These are phyloP conservation scores for Crossaster papposus DNA, from an alignment of 53 echinoderm and acorn worm species.

Conservation along the genomic window DNA sequence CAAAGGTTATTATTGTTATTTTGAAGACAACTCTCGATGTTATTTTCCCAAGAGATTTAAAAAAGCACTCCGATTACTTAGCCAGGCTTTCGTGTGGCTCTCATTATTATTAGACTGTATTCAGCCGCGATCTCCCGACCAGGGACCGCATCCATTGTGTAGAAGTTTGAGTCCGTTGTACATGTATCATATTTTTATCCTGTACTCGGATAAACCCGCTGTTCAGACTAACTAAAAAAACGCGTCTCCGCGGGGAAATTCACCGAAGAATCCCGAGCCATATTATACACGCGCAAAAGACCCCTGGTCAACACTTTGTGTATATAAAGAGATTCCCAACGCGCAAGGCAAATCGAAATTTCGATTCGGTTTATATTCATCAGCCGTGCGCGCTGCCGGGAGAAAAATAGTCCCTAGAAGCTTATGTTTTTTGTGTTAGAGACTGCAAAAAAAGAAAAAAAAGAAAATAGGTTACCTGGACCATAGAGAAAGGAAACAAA, in stretches of 20 bases:
- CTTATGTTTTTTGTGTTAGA: background rate
- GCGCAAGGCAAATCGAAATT: background rate
- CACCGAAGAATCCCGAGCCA: background rate
- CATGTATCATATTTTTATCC: background rate
- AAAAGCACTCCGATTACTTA: background rate
- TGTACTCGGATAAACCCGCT: background rate
- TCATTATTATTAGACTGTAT: background rate
- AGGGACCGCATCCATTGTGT: background rate
- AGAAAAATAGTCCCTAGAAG: conserved; percentile 6
- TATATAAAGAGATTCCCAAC: conserved; percentile 6
- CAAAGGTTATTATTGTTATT: background rate
- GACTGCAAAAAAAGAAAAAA: background rate
- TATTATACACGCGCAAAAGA: too few relatives aligned
- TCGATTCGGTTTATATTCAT: background rate
- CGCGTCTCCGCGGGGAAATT: background rate
- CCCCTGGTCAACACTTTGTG: background rate
- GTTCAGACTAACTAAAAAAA: background rate
- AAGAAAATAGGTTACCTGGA: background rate
- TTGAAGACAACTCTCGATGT: background rate
- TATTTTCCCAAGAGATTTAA: background rate
- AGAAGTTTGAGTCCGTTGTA: background rate
- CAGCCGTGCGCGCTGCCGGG: background rate
- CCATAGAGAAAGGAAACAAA: too few relatives aligned
- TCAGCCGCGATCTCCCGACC: background rate
- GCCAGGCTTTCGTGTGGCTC: background rate